Conservation (phyloP, 2,888 invertebrate species). For the Cephus rjabovi region DNA sequence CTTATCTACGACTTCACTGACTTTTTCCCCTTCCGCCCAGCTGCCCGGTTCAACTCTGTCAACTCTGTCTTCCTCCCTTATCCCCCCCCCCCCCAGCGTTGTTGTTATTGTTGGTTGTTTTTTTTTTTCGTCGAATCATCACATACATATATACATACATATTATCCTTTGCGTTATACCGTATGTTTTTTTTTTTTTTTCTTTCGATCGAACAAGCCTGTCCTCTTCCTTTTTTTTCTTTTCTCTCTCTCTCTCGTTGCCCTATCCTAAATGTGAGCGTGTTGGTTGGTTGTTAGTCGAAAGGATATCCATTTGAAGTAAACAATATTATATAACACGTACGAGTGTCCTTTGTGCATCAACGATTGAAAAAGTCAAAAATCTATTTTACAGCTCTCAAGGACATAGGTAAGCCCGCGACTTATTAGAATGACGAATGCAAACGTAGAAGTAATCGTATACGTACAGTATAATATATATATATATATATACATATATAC, state of each 20-base stretch:
- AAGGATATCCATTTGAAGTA: no score
- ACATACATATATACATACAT: constrained; percentile 1
- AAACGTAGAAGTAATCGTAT: constrained; percentile 37
- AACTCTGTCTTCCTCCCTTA: no score
- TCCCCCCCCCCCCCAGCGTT: no score
- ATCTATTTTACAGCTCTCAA: constrained; percentile 65
- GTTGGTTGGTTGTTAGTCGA: constrained; percentile 28
- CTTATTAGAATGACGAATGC: constrained; percentile 56
- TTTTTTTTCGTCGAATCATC: neutral
- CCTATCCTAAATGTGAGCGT: constrained; percentile 37
- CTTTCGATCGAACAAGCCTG: neutral
- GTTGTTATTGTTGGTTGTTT: no score
- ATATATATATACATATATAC: no score
- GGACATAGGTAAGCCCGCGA: constrained; percentile 65
- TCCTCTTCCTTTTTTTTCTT: constrained; percentile 26
- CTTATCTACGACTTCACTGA: no score
- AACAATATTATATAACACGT: no score
- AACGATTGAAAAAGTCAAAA: constrained; percentile 44
- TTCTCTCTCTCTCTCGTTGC: neutral
- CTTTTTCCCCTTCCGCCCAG: no score
- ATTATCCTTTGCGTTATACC: no score
- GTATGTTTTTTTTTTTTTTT: neutral
- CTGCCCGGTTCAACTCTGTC: no score
- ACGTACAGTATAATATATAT: no score
- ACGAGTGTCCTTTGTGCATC: constrained; percentile 37